Percentiles rank a stretch among this genome's conserved stretches.
Conservation (phyloP, 2,888 invertebrate genomes). For the Clistopyga incitator region DNA sequence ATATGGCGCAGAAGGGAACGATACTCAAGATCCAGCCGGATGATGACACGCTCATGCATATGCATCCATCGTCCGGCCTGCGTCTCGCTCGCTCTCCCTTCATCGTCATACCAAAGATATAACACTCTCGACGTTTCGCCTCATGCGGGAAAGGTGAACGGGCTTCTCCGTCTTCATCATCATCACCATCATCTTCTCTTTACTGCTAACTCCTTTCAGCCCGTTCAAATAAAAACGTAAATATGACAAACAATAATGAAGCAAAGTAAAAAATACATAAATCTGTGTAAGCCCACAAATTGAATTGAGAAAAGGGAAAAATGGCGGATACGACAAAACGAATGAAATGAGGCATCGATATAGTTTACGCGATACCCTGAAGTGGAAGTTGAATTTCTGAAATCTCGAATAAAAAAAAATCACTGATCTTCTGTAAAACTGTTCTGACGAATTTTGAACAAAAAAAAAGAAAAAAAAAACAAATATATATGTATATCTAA, state of each 20-base stretch:
- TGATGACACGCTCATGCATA: conserved; percentile 63
- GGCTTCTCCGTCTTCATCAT: conserved; percentile 54
- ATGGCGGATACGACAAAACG: conserved; percentile 53
- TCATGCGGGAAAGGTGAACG: conserved; percentile 59
- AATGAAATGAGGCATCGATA: conserved; percentile 56
- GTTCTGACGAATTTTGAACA: too few species aligned
- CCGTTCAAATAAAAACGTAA: background rate
- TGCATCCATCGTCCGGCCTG: conserved; percentile 53
- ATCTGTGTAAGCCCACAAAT: conserved; percentile 2
- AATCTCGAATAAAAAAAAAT: too few species aligned
- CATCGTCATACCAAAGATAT: background rate
- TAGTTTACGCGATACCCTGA: too few species aligned
- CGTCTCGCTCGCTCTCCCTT: conserved; percentile 23
- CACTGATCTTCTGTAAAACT: too few species aligned
- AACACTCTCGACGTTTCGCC: conserved; percentile 32
- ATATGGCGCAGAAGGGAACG: conserved; percentile 43
- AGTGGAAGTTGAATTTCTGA: too few species aligned
- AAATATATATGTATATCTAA: too few species aligned
- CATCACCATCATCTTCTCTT: conserved; percentile 35
- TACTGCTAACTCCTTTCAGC: conserved; percentile 7
- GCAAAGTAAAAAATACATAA: conserved; percentile 5
- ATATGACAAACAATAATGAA: background rate
- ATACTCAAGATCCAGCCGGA: conserved; percentile 52
- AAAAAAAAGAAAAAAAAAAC: too few species aligned
- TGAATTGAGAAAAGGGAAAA: background rate